Conservation (phyloP, 2,888 invertebrate species). For the Griposia aprilina region DNA sequence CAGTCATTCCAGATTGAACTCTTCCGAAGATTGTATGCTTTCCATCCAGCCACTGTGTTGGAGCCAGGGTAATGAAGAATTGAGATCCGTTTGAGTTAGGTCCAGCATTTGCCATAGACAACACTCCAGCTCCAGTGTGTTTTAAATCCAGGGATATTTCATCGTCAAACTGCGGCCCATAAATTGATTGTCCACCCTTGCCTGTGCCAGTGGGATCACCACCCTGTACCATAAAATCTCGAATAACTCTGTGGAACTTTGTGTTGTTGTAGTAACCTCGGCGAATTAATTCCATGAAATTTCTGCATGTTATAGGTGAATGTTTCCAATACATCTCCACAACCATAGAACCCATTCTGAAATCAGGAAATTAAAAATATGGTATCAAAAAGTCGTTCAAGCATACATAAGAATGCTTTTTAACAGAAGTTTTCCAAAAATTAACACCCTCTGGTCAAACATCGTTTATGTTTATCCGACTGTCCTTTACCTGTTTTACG, state of each 20-base stretch:
- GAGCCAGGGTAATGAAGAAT: conserved; percentile 99
- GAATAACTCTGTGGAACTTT: conserved; percentile 98
- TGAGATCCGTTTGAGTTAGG: conserved; percentile 99
- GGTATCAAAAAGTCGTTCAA: not conserved
- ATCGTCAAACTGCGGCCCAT: conserved; percentile 98
- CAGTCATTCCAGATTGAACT: conserved; percentile 96
- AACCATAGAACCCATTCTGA: conserved; percentile 97
- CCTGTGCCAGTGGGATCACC: conserved; percentile 99
- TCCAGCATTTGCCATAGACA: conserved; percentile 99
- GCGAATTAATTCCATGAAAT: conserved; percentile 98
- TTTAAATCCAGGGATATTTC: conserved; percentile 98
- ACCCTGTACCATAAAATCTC: conserved; percentile 98
- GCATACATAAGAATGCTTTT: not conserved
- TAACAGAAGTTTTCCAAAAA: too few relatives aligned
- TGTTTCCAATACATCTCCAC: conserved; percentile 99
- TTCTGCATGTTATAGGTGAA: conserved; percentile 98
- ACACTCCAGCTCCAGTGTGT: conserved; percentile 97
- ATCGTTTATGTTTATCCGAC: not conserved
- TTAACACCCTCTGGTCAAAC: rapidly evolving
- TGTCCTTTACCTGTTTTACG: not conserved
- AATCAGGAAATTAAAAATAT: conserved; percentile 67
- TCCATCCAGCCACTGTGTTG: conserved; percentile 99
- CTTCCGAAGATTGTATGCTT: conserved; percentile 99
- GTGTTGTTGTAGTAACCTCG: conserved; percentile 99
- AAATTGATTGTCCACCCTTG: conserved; percentile 98